A percentile compares a stretch with the other conserved stretches of the same genome.
These are phyloP conservation scores for Microtus pennsylvanicus DNA, from an alignment of 2,113 vertebrate genomes.

Conservation along the genomic window DNA sequence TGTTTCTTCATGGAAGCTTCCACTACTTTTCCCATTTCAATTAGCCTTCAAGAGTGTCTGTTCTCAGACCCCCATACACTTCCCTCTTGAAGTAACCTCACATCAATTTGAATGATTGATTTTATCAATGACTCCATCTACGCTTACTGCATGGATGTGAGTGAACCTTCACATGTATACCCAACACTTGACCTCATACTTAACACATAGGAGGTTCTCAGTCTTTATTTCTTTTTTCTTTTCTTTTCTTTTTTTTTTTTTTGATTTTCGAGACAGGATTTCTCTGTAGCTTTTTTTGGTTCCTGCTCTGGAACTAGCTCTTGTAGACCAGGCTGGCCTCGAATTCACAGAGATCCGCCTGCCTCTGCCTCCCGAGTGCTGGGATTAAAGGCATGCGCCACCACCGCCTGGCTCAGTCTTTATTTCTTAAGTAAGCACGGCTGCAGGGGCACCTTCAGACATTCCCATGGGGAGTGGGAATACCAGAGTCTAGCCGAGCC, in stretches of 20 bases:
- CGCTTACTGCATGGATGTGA: background rate
- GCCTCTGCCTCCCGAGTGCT: too few species aligned
- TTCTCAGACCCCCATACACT: background rate
- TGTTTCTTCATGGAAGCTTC: background rate
- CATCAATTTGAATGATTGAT: background rate
- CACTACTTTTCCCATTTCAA: background rate
- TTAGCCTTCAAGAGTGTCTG: background rate
- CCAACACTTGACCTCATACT: background rate
- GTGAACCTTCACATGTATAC: background rate
- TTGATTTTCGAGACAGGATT: too few species aligned
- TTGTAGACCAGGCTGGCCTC: too few species aligned
- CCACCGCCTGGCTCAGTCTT: background rate
- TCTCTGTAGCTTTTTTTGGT: too few species aligned
- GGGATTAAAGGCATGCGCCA: too few species aligned
- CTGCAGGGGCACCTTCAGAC: slow-evolving; percentile 9
- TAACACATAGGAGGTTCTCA: background rate
- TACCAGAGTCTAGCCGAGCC: background rate
- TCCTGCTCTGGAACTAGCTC: too few species aligned
- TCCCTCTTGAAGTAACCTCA: background rate
- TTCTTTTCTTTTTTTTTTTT: too few species aligned
- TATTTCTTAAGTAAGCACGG: background rate
- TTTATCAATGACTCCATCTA: background rate
- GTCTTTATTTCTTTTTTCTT: background rate
- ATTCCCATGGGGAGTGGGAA: background rate
- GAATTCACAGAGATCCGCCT: too few species aligned